Percentiles rank a stretch among this genome's conserved stretches.
Conservation (phyloP, 92 coral and sea anemone genomes). For the Siderastrea siderea region DNA sequence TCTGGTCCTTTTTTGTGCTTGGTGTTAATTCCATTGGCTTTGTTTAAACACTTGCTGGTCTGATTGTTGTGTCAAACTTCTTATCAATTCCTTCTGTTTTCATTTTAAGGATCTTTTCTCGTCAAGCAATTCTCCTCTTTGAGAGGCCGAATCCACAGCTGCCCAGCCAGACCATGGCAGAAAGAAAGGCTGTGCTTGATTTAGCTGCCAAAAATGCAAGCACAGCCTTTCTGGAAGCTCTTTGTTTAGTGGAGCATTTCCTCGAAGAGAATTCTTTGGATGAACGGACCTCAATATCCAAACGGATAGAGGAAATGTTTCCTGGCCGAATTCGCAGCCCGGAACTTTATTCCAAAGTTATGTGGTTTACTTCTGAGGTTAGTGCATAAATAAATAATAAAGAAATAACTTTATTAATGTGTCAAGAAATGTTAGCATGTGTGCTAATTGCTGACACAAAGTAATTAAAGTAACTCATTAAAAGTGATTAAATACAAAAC, state of each 20-base stretch:
- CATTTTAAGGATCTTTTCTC: not conserved
- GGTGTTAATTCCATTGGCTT: not conserved
- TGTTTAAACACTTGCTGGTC: too few species aligned
- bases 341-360: slow-evolving; percentile 10
- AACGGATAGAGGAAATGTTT: not conserved
- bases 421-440: too few species aligned
- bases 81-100: too few species aligned
- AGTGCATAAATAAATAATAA: too few species aligned
- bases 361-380: slow-evolving; percentile 26
- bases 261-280: not conserved
- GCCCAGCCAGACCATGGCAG: not conserved
- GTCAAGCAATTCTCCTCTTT: slow-evolving; percentile 10
- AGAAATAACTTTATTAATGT: too few species aligned
- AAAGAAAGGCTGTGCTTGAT: slow-evolving; percentile 7
- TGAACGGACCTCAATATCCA: not conserved
- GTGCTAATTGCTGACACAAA: too few species aligned
- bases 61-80: too few species aligned
- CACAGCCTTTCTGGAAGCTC: slow-evolving; percentile 6
- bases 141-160: not conserved
- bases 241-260: slow-evolving; percentile 2
- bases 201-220: slow-evolving; percentile 17
- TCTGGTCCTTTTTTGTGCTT: too few species aligned
- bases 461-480: too few species aligned
- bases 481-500: too few species aligned
- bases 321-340: slow-evolving; percentile 18